Percentiles rank a stretch among this genome's conserved stretches.
Evolutionary conservation across 2,888 invertebrate species (phyloP).

Genomic region (Eupithecia centaureata): DNA sequence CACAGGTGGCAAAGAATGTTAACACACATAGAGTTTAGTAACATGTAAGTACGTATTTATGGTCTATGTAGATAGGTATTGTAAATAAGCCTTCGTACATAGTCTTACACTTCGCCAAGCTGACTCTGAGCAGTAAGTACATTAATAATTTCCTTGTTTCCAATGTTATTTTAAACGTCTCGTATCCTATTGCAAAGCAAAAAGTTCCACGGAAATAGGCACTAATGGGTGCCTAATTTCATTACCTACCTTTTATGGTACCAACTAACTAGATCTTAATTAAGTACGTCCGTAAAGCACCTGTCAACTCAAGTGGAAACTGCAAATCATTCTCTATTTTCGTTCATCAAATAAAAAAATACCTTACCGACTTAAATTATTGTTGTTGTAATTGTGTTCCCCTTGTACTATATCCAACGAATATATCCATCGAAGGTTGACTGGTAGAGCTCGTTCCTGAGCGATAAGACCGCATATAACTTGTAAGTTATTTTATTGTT

Average conservation of each 20-base stretch:
- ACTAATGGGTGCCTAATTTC: slow-evolving; percentile 1
- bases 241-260: slow-evolving; percentile 48
- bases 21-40: too few species aligned
- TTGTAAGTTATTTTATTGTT: too few species aligned
- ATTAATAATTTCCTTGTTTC: neutral
- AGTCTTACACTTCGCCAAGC: neutral
- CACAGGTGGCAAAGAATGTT: too few species aligned
- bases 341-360: slow-evolving; percentile 6
- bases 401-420: too few species aligned
- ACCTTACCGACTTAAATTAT: slow-evolving; percentile 7
- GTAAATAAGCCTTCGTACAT: neutral
- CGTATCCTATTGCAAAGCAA: slow-evolving; percentile 15
- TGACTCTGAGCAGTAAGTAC: neutral
- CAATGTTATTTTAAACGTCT: neutral
- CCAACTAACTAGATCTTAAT: neutral
- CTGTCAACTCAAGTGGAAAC: slow-evolving; percentile 43
- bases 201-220: slow-evolving; percentile 41
- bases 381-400: too few species aligned
- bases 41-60: too few species aligned
- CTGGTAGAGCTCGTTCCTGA: too few species aligned
- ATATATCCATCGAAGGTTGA: too few species aligned
- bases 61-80: neutral
- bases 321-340: slow-evolving; percentile 52
- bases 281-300: neutral
- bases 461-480: too few species aligned